Conservation (phyloP, 1,140 invertebrate species). For the Phortica variegata region DNA sequence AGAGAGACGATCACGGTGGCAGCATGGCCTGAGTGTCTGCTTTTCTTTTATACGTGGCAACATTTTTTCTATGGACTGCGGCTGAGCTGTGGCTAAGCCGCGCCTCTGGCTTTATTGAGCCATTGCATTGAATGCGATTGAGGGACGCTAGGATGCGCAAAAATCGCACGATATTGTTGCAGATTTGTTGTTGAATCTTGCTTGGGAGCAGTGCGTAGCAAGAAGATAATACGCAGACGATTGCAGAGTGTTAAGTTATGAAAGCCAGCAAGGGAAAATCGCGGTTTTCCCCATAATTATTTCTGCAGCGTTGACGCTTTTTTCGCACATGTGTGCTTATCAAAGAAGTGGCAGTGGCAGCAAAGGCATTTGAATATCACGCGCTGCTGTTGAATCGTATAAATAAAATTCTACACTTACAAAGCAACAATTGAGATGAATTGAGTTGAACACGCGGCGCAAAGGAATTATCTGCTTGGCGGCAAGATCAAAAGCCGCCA, state of each 20-base stretch:
- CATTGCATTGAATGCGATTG: too few species aligned
- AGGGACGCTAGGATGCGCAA: too few species aligned
- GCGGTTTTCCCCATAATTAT: slow-evolving; percentile 8
- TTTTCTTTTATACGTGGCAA: too few species aligned
- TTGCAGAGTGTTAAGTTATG: slow-evolving; percentile 34
- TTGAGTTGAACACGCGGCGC: too few species aligned
- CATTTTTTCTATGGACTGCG: too few species aligned
- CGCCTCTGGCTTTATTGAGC: too few species aligned
- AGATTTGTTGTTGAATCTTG: slow-evolving; percentile 24
- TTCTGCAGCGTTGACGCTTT: slow-evolving; percentile 45
- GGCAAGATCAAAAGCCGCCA: slow-evolving; percentile 49
- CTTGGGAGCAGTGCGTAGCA: slow-evolving; percentile 10
- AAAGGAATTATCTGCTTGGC: slow-evolving; percentile 26
- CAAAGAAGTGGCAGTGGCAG: too few species aligned
- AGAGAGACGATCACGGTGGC: slow-evolving; percentile 42
- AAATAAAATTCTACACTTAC: slow-evolving; percentile 24
- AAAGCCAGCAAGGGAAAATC: slow-evolving; percentile 31
- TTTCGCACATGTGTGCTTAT: slow-evolving; percentile 24
- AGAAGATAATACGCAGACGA: background rate
- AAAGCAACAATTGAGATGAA: slow-evolving; percentile 5
- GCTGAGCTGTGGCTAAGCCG: too few species aligned
- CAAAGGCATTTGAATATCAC: slow-evolving; percentile 11
- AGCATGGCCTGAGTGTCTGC: too few species aligned
- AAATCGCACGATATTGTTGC: slow-evolving; percentile 30
- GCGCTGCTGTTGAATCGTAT: slow-evolving; percentile 35